These are phyloP conservation scores for Noctua fimbriata DNA, from an alignment of 2,888 invertebrate genomes.

Conservation along the genomic window DNA sequence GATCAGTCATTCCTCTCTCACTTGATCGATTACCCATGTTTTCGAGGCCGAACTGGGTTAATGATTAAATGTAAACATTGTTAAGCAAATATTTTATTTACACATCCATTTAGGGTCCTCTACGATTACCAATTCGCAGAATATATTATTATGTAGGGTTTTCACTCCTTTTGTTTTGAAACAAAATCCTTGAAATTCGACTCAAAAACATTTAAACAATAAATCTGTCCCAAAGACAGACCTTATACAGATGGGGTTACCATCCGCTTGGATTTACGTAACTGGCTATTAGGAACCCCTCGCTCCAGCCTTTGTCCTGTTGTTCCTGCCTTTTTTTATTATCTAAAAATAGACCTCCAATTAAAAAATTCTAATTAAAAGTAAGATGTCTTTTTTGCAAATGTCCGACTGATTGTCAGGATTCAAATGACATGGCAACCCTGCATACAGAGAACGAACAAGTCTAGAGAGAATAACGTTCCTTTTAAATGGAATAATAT, in stretches of 20 bases:
- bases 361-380: background rate
- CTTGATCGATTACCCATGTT: conserved; percentile 44
- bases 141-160: background rate
- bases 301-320: background rate
- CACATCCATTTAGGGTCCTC: background rate
- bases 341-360: background rate
- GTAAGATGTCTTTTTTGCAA: background rate
- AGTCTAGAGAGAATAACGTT: background rate
- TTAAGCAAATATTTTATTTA: conserved; percentile 25
- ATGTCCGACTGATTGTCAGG: background rate
- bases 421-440: background rate
- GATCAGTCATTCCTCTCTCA: conserved; percentile 35
- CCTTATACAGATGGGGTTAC: background rate
- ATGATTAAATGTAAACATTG: conserved; percentile 33
- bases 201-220: background rate
- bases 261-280: background rate
- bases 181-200: background rate
- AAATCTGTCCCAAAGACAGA: background rate
- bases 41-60: conserved; percentile 31
- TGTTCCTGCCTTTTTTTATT: background rate
- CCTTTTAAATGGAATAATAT: conserved; percentile 6
- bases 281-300: background rate
- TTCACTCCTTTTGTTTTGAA: background rate
- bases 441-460: background rate
- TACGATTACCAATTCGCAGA: background rate